Evolutionary conservation across 2,797 vertebrate genomes (phyloP).

Genomic region (Lepus oiostolus): DNA sequence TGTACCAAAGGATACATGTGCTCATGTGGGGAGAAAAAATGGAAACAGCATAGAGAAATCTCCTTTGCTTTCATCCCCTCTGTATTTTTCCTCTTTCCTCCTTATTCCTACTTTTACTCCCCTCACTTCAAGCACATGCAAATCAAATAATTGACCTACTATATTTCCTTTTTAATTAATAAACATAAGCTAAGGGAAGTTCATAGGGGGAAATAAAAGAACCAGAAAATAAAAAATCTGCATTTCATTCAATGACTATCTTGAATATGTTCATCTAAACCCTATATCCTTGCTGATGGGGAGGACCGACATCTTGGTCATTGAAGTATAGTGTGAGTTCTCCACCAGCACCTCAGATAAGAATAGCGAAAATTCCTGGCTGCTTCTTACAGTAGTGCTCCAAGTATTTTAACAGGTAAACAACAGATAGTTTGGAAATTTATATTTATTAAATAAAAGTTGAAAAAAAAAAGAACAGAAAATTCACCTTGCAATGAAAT

Average conservation of each 20-base stretch:
- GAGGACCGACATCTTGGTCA: fast-evolving
- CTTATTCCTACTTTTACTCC: background rate
- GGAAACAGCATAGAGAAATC: background rate
- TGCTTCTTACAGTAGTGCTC: background rate
- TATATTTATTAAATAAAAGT: too few relatives aligned
- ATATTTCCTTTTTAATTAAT: background rate
- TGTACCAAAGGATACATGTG: background rate
- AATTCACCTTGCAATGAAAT: background rate
- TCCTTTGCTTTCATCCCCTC: background rate
- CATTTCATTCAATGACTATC: background rate
- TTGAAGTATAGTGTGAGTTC: background rate
- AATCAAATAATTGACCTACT: background rate
- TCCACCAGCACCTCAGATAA: background rate
- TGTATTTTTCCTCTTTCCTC: background rate
- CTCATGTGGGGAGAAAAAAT: background rate
- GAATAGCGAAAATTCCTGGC: background rate
- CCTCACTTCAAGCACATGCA: fast-evolving
- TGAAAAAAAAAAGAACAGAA: too few relatives aligned
- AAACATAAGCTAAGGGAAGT: background rate
- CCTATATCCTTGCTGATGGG: background rate
- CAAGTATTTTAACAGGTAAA: background rate
- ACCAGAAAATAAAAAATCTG: background rate
- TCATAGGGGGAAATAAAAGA: background rate
- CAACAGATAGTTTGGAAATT: background rate
- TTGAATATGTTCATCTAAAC: background rate